Evolutionary conservation across 2,888 invertebrate species (phyloP).

Genomic region (Anorthoa munda): DNA sequence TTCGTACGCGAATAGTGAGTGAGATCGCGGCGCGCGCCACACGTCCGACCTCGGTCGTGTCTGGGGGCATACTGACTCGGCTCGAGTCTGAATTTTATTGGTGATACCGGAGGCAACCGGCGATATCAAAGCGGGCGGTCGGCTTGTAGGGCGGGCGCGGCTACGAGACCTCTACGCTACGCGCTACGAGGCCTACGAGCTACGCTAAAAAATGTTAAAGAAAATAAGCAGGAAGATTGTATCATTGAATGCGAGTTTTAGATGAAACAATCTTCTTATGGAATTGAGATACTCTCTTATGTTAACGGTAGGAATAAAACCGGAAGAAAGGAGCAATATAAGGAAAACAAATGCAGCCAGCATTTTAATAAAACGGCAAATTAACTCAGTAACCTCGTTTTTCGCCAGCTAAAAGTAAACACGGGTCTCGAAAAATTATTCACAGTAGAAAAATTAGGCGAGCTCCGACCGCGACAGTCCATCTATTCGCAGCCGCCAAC

Average conservation of each 20-base stretch:
- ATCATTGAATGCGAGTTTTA: slow-evolving; percentile 44
- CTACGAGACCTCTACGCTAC: slow-evolving; percentile 77
- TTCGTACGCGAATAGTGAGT: slow-evolving; percentile 82
- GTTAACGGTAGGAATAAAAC: slow-evolving; percentile 28
- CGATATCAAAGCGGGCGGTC: slow-evolving; percentile 74
- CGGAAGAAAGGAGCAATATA: slow-evolving; percentile 4
- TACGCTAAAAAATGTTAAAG: slow-evolving; percentile 47
- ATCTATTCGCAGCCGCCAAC: slow-evolving; percentile 80
- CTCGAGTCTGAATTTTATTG: slow-evolving; percentile 72
- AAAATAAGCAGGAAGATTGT: slow-evolving; percentile 49
- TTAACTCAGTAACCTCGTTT: slow-evolving; percentile 38
- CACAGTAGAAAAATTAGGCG: slow-evolving; percentile 85
- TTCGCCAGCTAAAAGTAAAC: slow-evolving; percentile 33
- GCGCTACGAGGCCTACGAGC: slow-evolving; percentile 73
- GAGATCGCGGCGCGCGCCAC: slow-evolving; percentile 77
- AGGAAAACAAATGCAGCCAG: slow-evolving; percentile 30
- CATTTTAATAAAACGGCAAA: slow-evolving; percentile 40
- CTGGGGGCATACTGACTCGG: slow-evolving; percentile 83
- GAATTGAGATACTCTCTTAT: slow-evolving; percentile 37
- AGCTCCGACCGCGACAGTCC: slow-evolving; percentile 85
- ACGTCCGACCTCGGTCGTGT: slow-evolving; percentile 80
- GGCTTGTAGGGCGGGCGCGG: slow-evolving; percentile 79
- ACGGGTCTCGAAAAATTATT: slow-evolving; percentile 76
- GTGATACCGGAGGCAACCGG: slow-evolving; percentile 71
- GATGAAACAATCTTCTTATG: slow-evolving; percentile 45